Base-by-base conservation (phyloP, 1,140 invertebrate species). In the Zeugodacus cucurbitae region DNA sequence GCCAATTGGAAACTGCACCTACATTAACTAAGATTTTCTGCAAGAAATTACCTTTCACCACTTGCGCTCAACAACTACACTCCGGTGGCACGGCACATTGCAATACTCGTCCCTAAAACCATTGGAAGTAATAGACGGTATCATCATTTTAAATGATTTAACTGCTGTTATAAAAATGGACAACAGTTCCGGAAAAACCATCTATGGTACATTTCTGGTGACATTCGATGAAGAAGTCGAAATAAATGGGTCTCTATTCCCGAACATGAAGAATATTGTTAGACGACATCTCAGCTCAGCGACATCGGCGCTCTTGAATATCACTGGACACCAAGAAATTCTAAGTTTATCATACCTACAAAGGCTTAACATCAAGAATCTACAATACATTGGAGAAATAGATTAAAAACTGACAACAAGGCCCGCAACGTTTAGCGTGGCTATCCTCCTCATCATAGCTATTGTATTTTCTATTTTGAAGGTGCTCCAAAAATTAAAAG, bases 321-420 rank as follows among this genome's bases (percentile, higher is more conserved):
- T 89, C 5, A 89, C 86, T 85, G 85, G 86, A 3, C 86, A 89
- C 29, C 26, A 89, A 3, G 58, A 89, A 48, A 86, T 88, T 82
- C 29, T 88, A 29, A 89, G 88, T 29, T n/a, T 89, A 32, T 74
- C 88, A 70, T 88, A 89, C 58, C 88, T 90, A 26, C 59, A 88
- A 59, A 86, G 86, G 41, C n/a, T 88, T 57, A 82, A 57, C 10
- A 86, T 82, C 37, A 11, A 87, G 85, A 89, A 89, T 86, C 74
- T 89, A 29, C n/a, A 41, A 6, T 62, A 78, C 32, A 88, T 88
- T 78, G 57, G 7, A 20, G 34, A 67, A 10, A 32, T 86, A 32
- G 41, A 64, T 67, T 20, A 44, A 29, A 64, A 62, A 54, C 44
- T 82, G 10, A 32, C 78, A 26, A 41, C 32, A 7, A 41, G 37